phyloP scores from a whole-genome alignment of 2,888 invertebrate species.

The Acleris sparsana region DNA sequence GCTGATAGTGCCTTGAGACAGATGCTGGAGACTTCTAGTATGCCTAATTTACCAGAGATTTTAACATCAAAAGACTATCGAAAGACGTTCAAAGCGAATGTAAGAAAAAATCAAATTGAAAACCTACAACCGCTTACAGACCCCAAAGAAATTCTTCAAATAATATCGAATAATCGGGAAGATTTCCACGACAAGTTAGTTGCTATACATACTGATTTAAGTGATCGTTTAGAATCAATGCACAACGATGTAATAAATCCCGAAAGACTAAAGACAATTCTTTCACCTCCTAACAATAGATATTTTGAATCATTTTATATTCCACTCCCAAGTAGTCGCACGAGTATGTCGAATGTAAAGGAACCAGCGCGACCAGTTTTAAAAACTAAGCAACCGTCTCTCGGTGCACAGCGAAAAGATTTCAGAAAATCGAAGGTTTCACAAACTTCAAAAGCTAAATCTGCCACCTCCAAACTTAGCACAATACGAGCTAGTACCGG shows the following conservation, averaged over 20 bases:
- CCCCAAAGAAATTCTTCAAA: constrained; percentile 55
- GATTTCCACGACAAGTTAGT: constrained; percentile 65
- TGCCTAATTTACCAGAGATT: no score
- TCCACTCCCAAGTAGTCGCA: constrained; percentile 20
- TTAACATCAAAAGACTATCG: constrained; percentile 36
- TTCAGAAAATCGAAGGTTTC: constrained; percentile 2
- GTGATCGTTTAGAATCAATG: constrained; percentile 60
- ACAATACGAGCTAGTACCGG: constrained; percentile 12
- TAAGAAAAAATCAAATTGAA: constrained; percentile 13
- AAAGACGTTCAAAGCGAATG: constrained; percentile 40
- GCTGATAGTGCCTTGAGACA: no score
- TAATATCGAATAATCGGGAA: constrained; percentile 52
- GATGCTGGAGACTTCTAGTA: no score
- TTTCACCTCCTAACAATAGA: constrained; percentile 13
- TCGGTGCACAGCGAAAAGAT: constrained; percentile 6
- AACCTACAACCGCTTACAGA: constrained; percentile 40
- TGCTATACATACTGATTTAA: constrained; percentile 63
- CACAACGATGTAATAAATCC: constrained; percentile 51
- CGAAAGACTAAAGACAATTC: constrained; percentile 25
- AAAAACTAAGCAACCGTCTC: constrained; percentile 13
- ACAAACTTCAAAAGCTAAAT: constrained; percentile 7
- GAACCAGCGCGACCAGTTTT: constrained; percentile 1
- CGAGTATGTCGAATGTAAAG: background rate
- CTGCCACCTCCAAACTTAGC: constrained; percentile 16
- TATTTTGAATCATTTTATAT: constrained; percentile 28